Base-by-base conservation (phyloP, 2,888 invertebrate genomes). In the Orthonychiurus folsomi region DNA sequence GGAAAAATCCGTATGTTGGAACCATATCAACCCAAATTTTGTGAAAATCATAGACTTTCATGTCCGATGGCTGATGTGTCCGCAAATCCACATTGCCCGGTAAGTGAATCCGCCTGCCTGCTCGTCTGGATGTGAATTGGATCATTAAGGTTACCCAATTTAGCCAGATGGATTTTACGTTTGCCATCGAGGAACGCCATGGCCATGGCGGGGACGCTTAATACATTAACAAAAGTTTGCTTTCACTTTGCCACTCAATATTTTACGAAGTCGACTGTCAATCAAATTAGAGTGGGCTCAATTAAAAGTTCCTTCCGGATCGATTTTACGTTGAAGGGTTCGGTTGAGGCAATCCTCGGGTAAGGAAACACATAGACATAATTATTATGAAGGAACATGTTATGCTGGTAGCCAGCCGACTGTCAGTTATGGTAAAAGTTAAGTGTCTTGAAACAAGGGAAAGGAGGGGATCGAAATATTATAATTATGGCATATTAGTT, bases 1-100 rank as follows among this genome's bases (percentile, higher is more conserved):
- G 92, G 92, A 75, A 92, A 93, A 82, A 93, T 93, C 76, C 85
- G 91, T 68, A 91, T 90, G 89, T 78, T 91, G 78, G 90, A 91
- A 76, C 91, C 91, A 0, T 91, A 91, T 77, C 90, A 91, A 75
- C 91, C 91, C 1, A 90, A 91, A 78, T 92, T 91, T 76, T 88
- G 89, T 75, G 88, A 89, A 73, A 77, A 78, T 62, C 89, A 89
- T 78, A 82, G 90, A 71, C 84, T 86, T 73, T 87, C 87, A 74
- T 88, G 88, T 76, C 74, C 74, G 9, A 73, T 73, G 68, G 73
- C 73, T 5, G 73, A 73, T 54, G 69, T 70, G 27, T 67, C 72
- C 0, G 61, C 68, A 5, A 56, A 67, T 23, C 61, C n/a, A 52
- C 68, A 62, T 61, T 63, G 60, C 68, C 73, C 65, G n/a, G 65